Percentiles rank a stretch among this genome's conserved stretches.
phyloP scores from a whole-genome alignment of 2,888 invertebrate species.

The Stramonita haemastoma region DNA sequence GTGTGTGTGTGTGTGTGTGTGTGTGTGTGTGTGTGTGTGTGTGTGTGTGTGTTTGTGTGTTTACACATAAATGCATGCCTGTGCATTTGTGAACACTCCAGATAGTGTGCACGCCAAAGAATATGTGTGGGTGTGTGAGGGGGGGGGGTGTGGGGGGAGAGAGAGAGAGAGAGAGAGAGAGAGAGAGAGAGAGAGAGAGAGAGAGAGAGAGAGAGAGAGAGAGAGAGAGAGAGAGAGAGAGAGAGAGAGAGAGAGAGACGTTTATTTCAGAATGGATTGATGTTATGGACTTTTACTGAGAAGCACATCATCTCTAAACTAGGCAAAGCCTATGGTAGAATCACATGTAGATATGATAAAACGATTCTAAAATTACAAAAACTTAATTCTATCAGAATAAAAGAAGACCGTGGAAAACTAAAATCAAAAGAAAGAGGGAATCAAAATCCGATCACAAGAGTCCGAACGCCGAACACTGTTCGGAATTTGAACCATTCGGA shows the following conservation, averaged over 20 bases:
- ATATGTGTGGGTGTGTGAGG: neutral
- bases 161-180: slow-evolving; percentile 6
- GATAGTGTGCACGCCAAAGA: neutral
- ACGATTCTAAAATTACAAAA: no score
- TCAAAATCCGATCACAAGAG: no score
- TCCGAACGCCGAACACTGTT: no score
- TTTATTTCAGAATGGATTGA: no score
- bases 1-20: neutral
- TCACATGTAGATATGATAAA: no score
- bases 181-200: slow-evolving; percentile 26
- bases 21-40: neutral
- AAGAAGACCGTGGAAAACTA: no score
- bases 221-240: neutral
- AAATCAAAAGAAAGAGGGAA: no score
- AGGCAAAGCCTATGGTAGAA: no score
- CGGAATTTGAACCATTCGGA: no score
- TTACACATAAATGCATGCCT: neutral
- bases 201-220: neutral
- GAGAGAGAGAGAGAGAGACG: neutral
- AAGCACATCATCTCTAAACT: no score
- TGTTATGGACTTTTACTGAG: no score
- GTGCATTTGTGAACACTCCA: neutral
- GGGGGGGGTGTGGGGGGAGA: neutral
- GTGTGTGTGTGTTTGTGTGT: neutral
- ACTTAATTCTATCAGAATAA: no score